Conservation (phyloP, 2,888 invertebrate genomes). For the Tineola bisselliella region DNA sequence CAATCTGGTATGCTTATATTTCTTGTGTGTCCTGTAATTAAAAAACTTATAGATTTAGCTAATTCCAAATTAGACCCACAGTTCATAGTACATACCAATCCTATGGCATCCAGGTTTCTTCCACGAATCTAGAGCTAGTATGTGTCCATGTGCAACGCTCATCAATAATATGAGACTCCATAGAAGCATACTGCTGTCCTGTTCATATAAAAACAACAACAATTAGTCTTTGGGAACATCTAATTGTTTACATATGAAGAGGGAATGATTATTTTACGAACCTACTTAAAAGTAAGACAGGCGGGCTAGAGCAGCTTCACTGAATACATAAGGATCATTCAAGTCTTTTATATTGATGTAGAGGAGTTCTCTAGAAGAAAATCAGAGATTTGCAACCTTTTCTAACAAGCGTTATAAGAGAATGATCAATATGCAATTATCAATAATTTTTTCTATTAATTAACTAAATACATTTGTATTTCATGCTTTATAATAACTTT, state of each 20-base stretch:
- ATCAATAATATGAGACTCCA: constrained; percentile 37
- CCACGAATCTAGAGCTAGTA: constrained; percentile 67
- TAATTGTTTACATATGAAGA: no score
- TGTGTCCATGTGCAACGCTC: constrained; percentile 37
- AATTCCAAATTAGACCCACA: not conserved
- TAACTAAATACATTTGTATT: no score
- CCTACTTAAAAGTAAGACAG: not conserved
- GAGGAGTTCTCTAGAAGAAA: not conserved
- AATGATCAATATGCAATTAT: no score
- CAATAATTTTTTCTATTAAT: no score
- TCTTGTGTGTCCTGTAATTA: constrained; percentile 75
- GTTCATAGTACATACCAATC: constrained; percentile 70
- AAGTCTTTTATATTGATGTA: not conserved
- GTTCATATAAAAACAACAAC: not conserved
- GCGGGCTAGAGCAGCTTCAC: not conserved
- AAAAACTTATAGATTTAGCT: not conserved
- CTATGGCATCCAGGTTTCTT: constrained; percentile 82
- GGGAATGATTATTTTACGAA: no score
- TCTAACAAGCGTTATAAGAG: not conserved
- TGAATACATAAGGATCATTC: not conserved
- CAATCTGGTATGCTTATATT: constrained; percentile 86
- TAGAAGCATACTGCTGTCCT: constrained; percentile 31
- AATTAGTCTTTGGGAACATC: no score
- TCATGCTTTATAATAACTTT: no score
- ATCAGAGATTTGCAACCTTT: not conserved